Conservation (phyloP, 2,888 invertebrate species). For the Arge pagana region DNA sequence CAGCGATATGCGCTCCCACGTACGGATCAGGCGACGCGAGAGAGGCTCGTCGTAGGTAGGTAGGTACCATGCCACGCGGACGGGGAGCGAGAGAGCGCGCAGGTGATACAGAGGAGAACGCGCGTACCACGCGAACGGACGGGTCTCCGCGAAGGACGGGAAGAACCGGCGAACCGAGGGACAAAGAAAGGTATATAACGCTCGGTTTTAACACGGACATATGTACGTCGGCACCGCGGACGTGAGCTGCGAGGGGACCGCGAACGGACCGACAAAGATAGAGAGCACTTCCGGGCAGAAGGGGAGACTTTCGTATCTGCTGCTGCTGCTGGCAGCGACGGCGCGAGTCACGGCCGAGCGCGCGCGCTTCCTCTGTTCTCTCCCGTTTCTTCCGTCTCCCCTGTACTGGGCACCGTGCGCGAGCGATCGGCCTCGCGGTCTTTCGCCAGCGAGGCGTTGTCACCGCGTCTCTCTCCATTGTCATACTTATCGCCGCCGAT, state of each 20-base stretch:
- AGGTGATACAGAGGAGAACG: slow-evolving; percentile 40
- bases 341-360: slow-evolving; percentile 56
- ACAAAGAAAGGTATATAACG: neutral
- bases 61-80: no score
- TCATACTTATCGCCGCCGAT: no score
- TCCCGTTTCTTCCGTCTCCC: slow-evolving; percentile 39
- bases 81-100: no score
- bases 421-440: slow-evolving; percentile 13
- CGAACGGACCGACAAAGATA: slow-evolving; percentile 56
- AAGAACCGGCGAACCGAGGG: no score
- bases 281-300: slow-evolving; percentile 56
- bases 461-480: neutral
- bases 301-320: slow-evolving; percentile 33
- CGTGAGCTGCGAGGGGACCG: slow-evolving; percentile 47
- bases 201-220: slow-evolving; percentile 31
- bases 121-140: no score
- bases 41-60: no score
- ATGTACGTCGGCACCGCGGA: slow-evolving; percentile 10
- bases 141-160: no score
- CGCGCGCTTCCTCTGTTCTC: slow-evolving; percentile 56
- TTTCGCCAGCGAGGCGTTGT: neutral
- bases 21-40: no score
- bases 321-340: slow-evolving; percentile 45
- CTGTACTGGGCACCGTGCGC: slow-evolving; percentile 32
- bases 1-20: no score